These are phyloP conservation scores for Samia ricini DNA, from an alignment of 1,140 invertebrate species.

Conservation along the genomic window DNA sequence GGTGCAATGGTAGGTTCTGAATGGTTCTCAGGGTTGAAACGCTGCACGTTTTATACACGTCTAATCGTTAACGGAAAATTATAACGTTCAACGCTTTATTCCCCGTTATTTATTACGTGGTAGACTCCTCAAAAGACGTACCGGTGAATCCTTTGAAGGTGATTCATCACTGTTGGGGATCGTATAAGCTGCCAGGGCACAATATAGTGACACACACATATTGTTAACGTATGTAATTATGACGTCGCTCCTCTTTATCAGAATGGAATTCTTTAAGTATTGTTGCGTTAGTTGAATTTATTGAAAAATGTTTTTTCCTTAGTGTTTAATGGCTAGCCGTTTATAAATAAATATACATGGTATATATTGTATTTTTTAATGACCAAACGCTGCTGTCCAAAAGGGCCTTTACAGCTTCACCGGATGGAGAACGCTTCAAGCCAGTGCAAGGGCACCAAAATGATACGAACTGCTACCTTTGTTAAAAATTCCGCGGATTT, in stretches of 20 bases:
- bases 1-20: background rate
- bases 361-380: too few relatives aligned
- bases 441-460: too few relatives aligned
- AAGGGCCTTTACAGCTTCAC: too few relatives aligned
- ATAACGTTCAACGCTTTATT: background rate
- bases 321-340: too few relatives aligned
- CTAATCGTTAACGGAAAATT: background rate
- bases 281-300: background rate
- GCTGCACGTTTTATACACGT: conserved; percentile 7
- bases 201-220: background rate
- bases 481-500: too few relatives aligned
- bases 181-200: background rate
- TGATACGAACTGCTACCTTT: too few relatives aligned
- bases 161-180: background rate
- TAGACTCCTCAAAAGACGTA: background rate
- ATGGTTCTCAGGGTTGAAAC: background rate
- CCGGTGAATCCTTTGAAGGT: background rate
- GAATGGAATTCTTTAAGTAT: background rate
- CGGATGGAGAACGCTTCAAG: too few relatives aligned
- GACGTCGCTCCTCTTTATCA: background rate
- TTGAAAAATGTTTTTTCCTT: too few relatives aligned
- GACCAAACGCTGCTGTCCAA: too few relatives aligned
- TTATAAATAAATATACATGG: too few relatives aligned
- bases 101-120: conserved; percentile 1
- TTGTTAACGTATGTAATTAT: background rate